A percentile compares a stretch with the other conserved stretches of the same genome.
phyloP scores from a whole-genome alignment of 2,888 invertebrate species.

The Epistrophella euchroma region DNA sequence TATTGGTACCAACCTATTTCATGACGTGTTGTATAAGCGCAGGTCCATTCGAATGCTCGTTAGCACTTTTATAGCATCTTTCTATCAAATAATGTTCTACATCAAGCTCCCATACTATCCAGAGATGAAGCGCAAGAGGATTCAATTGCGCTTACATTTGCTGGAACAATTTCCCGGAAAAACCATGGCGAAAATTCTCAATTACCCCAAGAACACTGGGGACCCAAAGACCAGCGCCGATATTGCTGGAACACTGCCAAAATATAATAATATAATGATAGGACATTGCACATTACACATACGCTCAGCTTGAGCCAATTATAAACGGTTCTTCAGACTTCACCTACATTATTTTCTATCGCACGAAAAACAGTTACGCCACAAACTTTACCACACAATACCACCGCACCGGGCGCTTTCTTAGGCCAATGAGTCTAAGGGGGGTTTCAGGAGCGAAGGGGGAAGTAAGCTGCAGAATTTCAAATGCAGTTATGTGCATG shows the following conservation, averaged over 20 bases:
- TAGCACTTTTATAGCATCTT: constrained; percentile 61
- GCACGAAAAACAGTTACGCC: constrained; percentile 72
- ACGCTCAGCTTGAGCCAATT: constrained; percentile 66
- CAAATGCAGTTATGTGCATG: constrained; percentile 58
- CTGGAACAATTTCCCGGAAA: constrained; percentile 53
- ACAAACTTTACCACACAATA: constrained; percentile 60
- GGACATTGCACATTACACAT: constrained; percentile 37
- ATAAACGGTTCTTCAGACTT: constrained; percentile 73
- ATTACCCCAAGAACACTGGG: constrained; percentile 58
- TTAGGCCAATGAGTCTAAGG: constrained; percentile 17
- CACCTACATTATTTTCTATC: constrained; percentile 76
- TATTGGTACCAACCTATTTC: constrained; percentile 11
- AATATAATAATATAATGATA: constrained; percentile 59
- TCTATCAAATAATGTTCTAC: constrained; percentile 48
- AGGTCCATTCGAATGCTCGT: constrained; percentile 54
- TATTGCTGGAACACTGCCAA: constrained; percentile 26
- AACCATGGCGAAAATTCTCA: constrained; percentile 39
- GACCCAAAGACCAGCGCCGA: constrained; percentile 53
- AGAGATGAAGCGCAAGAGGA: background rate
- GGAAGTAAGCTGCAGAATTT: constrained; percentile 15
- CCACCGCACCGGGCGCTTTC: constrained; percentile 43
- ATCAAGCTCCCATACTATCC: background rate
- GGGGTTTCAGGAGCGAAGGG: background rate
- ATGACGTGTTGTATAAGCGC: constrained; percentile 9
- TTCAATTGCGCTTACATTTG: background rate